Percentiles rank a stretch among this genome's conserved stretches.
phyloP scores from a whole-genome alignment of 2,113 vertebrate genomes.

The Scartelaos histophorus region DNA sequence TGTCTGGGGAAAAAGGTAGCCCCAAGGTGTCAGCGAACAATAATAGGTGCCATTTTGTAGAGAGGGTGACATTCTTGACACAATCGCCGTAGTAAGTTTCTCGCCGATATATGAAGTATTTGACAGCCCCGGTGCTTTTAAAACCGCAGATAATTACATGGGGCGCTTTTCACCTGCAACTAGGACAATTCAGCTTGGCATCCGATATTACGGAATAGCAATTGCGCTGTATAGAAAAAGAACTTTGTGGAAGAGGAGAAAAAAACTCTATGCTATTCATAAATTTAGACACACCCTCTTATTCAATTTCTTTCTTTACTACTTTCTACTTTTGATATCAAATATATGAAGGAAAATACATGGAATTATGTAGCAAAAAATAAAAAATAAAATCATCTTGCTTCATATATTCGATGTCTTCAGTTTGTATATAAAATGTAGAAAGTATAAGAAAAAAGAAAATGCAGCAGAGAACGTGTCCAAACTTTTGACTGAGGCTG shows the following conservation, averaged over 20 bases:
- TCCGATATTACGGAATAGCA: slow-evolving; percentile 64
- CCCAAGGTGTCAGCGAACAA: slow-evolving; percentile 53
- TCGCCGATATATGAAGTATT: slow-evolving; percentile 47
- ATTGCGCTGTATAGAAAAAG: slow-evolving; percentile 28
- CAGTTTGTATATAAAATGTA: too few species aligned
- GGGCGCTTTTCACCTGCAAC: slow-evolving; percentile 51
- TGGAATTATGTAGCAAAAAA: too few species aligned
- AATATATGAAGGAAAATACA: too few species aligned
- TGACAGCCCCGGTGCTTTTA: slow-evolving; percentile 70
- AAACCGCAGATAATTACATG: slow-evolving; percentile 69
- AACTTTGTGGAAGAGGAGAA: slow-evolving; percentile 8
- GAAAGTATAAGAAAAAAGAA: too few species aligned
- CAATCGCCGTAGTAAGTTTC: slow-evolving; percentile 41
- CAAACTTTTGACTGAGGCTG: too few species aligned
- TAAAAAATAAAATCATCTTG: too few species aligned
- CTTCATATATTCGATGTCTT: too few species aligned
- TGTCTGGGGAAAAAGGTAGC: slow-evolving; percentile 48
- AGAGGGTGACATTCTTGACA: slow-evolving; percentile 49
- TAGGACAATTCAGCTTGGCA: slow-evolving; percentile 38
- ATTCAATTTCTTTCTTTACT: too few species aligned
- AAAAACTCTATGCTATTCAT: slow-evolving; percentile 14
- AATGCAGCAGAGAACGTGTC: too few species aligned
- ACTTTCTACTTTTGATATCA: too few species aligned
- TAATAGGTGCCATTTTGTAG: slow-evolving; percentile 61
- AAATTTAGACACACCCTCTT: too few species aligned